phyloP scores from a whole-genome alignment of 2,113 vertebrate genomes.

The Dicentrarchus labrax region DNA sequence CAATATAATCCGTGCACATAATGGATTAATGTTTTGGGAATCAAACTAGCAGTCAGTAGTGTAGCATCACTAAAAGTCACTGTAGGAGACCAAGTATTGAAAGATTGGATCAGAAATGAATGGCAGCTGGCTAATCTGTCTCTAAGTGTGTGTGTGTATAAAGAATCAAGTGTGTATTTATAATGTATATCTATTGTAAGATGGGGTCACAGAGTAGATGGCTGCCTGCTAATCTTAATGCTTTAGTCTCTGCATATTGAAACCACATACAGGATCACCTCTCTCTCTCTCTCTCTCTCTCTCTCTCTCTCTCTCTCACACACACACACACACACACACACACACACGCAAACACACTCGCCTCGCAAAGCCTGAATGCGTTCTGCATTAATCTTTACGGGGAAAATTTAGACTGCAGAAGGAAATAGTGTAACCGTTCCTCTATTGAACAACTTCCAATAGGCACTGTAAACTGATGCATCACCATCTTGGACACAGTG shows the following conservation, averaged over 20 bases:
- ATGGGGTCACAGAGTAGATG: conserved; percentile 56
- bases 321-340: not conserved
- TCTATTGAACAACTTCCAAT: conserved; percentile 53
- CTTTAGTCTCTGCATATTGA: conserved; percentile 48
- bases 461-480: conserved; percentile 52
- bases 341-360: conserved; percentile 7
- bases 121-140: conserved; percentile 40
- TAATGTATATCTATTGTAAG: conserved; percentile 50
- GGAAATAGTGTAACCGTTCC: conserved; percentile 36
- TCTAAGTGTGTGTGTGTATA: not conserved
- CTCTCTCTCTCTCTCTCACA: no score
- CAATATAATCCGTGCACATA: conserved; percentile 40
- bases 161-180: conserved; percentile 41
- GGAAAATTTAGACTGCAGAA: conserved; percentile 39
- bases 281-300: no score
- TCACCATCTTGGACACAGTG: conserved; percentile 46
- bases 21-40: conserved; percentile 49
- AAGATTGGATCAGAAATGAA: conserved; percentile 59
- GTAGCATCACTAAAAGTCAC: conserved; percentile 37
- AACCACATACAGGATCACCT: conserved; percentile 1
- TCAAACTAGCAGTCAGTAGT: conserved; percentile 49
- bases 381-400: conserved; percentile 52
- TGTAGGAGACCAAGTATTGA: conserved; percentile 40
- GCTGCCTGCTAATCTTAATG: conserved; percentile 63
- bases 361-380: not conserved